These are phyloP conservation scores for Andrena hattorfiana DNA, from an alignment of 2,888 invertebrate genomes.

Conservation along the genomic window DNA sequence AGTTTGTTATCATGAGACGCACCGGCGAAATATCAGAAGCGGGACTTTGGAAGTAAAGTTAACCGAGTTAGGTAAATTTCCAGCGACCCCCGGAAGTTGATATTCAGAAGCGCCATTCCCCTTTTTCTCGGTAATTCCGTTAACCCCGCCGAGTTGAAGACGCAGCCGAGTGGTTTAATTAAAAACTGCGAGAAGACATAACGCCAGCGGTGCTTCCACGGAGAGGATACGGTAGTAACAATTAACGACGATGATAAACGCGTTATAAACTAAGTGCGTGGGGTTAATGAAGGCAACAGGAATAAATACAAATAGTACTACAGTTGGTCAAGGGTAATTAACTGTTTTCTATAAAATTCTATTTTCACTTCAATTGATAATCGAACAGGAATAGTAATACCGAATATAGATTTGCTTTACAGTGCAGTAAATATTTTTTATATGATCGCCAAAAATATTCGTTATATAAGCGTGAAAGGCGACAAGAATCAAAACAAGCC, in stretches of 20 bases:
- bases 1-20: slow-evolving; percentile 46
- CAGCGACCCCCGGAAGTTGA: slow-evolving; percentile 45
- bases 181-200: slow-evolving; percentile 31
- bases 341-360: too few species aligned
- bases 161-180: slow-evolving; percentile 38
- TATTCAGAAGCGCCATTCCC: slow-evolving; percentile 31
- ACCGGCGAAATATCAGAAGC: slow-evolving; percentile 37
- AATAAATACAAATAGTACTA: neutral
- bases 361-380: too few species aligned
- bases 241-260: neutral
- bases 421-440: too few species aligned
- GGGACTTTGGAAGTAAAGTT: slow-evolving; percentile 45
- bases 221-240: neutral
- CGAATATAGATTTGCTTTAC: too few species aligned
- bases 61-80: slow-evolving; percentile 52
- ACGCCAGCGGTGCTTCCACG: neutral
- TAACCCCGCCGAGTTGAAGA: slow-evolving; percentile 29
- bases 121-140: slow-evolving; percentile 52
- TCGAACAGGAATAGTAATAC: too few species aligned
- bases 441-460: too few species aligned
- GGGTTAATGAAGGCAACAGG: neutral
- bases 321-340: too few species aligned
- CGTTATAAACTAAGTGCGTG: neutral
- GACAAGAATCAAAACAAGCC: too few species aligned
- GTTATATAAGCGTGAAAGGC: too few species aligned